A percentile compares a stretch with the other conserved stretches of the same genome.
These are phyloP conservation scores for Autographa gamma DNA, from an alignment of 2,888 invertebrate genomes.

Conservation along the genomic window DNA sequence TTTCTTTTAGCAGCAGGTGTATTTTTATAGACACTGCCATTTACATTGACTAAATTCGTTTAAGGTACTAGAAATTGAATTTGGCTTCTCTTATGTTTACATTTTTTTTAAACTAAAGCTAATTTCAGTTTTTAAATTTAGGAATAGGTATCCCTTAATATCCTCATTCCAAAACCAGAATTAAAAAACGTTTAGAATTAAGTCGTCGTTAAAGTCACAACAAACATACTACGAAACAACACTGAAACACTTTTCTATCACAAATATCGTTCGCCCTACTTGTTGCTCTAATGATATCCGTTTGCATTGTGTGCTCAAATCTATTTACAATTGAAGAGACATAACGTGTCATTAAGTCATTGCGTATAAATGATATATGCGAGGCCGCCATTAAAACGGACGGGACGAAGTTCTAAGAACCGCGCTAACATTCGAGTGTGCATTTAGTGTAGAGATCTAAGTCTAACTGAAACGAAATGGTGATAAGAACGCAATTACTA, in stretches of 20 bases:
- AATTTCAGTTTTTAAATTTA: too few species aligned
- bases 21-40: not conserved
- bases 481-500: constrained; percentile 2
- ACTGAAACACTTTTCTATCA: constrained; percentile 42
- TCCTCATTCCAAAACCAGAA: too few species aligned
- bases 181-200: not conserved
- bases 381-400: constrained; percentile 37
- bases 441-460: not conserved
- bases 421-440: not conserved
- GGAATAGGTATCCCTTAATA: too few species aligned
- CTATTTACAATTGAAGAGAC: constrained; percentile 49
- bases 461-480: not conserved
- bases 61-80: not conserved
- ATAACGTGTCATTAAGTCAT: constrained; percentile 39
- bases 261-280: constrained; percentile 52
- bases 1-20: not conserved
- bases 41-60: not conserved
- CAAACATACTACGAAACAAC: constrained; percentile 24
- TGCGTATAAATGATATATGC: constrained; percentile 32
- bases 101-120: too few species aligned
- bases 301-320: constrained; percentile 51
- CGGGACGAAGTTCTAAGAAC: constrained; percentile 29
- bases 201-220: not conserved
- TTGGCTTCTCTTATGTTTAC: too few species aligned
- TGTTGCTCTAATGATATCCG: constrained; percentile 57